phyloP scores from a whole-genome alignment of 1,140 invertebrate species.

The Pseudomyrmex dendroicus region DNA sequence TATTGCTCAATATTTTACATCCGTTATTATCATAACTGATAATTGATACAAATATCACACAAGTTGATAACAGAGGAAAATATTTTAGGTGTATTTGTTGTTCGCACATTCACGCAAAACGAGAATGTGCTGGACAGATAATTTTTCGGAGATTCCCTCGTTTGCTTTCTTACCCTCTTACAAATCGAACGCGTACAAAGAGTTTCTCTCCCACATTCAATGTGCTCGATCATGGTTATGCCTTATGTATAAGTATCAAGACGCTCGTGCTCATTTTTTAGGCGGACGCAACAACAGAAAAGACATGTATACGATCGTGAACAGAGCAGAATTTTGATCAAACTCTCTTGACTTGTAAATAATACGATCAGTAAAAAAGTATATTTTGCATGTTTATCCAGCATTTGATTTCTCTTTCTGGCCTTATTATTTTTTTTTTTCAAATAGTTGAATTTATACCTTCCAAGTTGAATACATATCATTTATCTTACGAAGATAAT shows the following conservation, averaged over 20 bases:
- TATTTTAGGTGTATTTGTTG: too few species aligned
- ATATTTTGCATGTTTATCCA: background rate
- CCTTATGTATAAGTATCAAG: slow-evolving; percentile 36
- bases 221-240: slow-evolving; percentile 19
- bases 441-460: too few species aligned
- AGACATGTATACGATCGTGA: background rate
- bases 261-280: background rate
- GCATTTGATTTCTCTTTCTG: background rate
- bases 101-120: slow-evolving; percentile 24
- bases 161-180: slow-evolving; percentile 33
- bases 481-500: background rate
- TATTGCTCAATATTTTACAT: slow-evolving; percentile 2
- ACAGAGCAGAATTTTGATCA: slow-evolving; percentile 6
- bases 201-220: slow-evolving; percentile 28
- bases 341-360: slow-evolving; percentile 19
- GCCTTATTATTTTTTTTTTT: too few species aligned
- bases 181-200: background rate
- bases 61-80: background rate
- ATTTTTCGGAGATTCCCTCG: slow-evolving; percentile 13
- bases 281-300: background rate
- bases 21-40: background rate
- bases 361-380: background rate
- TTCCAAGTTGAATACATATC: background rate
- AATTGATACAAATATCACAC: background rate
- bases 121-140: slow-evolving; percentile 22